These are phyloP conservation scores for Torymus texanus DNA, from an alignment of 2,888 invertebrate genomes.

Conservation along the genomic window DNA sequence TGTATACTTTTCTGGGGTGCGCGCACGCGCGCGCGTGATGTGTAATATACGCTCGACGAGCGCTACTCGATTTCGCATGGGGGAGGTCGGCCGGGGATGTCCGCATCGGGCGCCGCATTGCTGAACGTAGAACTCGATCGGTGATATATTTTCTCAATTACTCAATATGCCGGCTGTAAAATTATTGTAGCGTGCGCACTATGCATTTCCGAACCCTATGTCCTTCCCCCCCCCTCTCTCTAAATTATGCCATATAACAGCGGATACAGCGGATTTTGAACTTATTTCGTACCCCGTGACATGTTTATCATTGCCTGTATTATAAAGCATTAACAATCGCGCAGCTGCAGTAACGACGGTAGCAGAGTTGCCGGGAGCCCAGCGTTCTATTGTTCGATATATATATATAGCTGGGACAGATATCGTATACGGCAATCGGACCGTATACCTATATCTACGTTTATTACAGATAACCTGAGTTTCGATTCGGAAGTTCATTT, in stretches of 20 bases:
- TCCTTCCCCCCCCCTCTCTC: neutral
- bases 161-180: conserved; percentile 47
- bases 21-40: too few relatives aligned
- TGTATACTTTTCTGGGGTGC: conserved; percentile 40
- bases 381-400: too few relatives aligned
- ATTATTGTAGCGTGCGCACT: conserved; percentile 29
- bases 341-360: too few relatives aligned
- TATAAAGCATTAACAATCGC: neutral
- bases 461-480: too few relatives aligned
- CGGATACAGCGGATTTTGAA: conserved; percentile 7
- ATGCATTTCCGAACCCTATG: neutral
- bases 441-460: too few relatives aligned
- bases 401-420: too few relatives aligned
- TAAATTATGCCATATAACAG: too few relatives aligned
- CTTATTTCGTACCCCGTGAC: conserved; percentile 19
- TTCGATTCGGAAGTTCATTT: too few relatives aligned
- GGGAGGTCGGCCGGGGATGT: neutral
- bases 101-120: conserved; percentile 23
- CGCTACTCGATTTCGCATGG: conserved; percentile 21
- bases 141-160: conserved; percentile 54
- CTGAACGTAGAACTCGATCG: conserved; percentile 26
- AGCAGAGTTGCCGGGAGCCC: too few relatives aligned
- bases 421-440: too few relatives aligned
- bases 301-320: conserved; percentile 8
- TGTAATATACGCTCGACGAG: conserved; percentile 25